Base-by-base conservation (phyloP, 2,888 invertebrate genomes). In the Drosophila birchii region DNA sequence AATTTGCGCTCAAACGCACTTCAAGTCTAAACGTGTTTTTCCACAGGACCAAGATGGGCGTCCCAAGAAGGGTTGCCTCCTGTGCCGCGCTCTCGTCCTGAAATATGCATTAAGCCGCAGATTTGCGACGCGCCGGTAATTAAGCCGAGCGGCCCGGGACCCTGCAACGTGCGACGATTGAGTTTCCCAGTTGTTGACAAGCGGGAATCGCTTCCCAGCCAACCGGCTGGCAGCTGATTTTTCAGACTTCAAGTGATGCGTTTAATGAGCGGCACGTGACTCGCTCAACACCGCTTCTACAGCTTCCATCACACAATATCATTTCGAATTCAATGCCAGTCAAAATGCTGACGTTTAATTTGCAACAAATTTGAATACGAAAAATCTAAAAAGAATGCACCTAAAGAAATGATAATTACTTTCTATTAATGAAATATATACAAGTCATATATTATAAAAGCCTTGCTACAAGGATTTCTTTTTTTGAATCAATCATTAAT, bases 1-100 rank as follows among this genome's bases (percentile, higher is more conserved):
- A 92, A 92, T 91, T 91, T 90, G 88, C 91, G 88, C 91, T 89
- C 84, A 89, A 89, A 81, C 87, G 83, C 89, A 88, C 89, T 86
- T 85, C 69, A 85, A 77, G 80, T 79, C 81, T 90, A 86, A 89
- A 86, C 89, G 89, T 86, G 84, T 83, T 84, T 75, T 83, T 77
- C 70, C 83, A 70, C 72, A 72, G 74, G 76, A 60, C 69, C 54
- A 39, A 61, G 38, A 49, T 23, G 26, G 60, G 23, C 36, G 36
- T 32, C 53, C 55, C 45, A 23, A 69, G 68, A 87, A 85, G 88
- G 77, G 83, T 86, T 86, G 86, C 49, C 63, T 70, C 61, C 59
- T 38, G 56, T 44, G 60, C 63, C 26, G 32, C 14, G 43, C 20
- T 45, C 14, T 38, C 20, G 64, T 49, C 55, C 82, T 76, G 80